These are phyloP conservation scores for Heliconius eleuchia DNA, from an alignment of 1,140 invertebrate species.

Conservation along the genomic window DNA sequence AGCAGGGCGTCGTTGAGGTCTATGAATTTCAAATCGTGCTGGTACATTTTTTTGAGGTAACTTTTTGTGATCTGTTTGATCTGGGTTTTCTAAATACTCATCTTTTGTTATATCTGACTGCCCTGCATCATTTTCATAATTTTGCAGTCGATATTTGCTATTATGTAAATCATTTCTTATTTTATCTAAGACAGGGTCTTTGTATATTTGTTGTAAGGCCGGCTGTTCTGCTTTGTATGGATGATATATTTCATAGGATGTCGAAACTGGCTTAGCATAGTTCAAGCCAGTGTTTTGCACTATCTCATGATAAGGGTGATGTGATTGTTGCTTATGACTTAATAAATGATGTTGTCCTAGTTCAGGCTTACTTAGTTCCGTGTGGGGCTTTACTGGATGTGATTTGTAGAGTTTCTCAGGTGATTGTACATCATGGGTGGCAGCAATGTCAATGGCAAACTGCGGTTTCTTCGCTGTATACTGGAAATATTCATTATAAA, in stretches of 20 bases:
- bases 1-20: conserved; percentile 59
- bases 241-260: conserved; percentile 70
- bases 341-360: conserved; percentile 62
- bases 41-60: conserved; percentile 66
- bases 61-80: conserved; percentile 62
- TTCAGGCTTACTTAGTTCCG: conserved; percentile 50
- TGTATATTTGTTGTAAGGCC: conserved; percentile 65
- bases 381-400: conserved; percentile 58
- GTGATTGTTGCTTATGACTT: conserved; percentile 46
- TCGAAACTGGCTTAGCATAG: conserved; percentile 50
- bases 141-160: conserved; percentile 64
- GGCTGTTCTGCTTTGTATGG: conserved; percentile 70
- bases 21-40: conserved; percentile 68
- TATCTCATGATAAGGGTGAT: conserved; percentile 55
- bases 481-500: conserved; percentile 64
- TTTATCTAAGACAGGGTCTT: conserved; percentile 69
- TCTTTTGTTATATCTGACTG: conserved; percentile 54
- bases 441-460: conserved; percentile 64
- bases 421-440: conserved; percentile 58
- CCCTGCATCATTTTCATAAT: conserved; percentile 67
- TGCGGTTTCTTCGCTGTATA: conserved; percentile 70
- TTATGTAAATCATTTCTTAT: conserved; percentile 69
- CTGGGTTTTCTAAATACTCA: conserved; percentile 63
- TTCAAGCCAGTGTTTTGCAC: conserved; percentile 43
- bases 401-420: conserved; percentile 63